phyloP scores from a whole-genome alignment of 2,888 invertebrate species.

The Hartigia nigra region DNA sequence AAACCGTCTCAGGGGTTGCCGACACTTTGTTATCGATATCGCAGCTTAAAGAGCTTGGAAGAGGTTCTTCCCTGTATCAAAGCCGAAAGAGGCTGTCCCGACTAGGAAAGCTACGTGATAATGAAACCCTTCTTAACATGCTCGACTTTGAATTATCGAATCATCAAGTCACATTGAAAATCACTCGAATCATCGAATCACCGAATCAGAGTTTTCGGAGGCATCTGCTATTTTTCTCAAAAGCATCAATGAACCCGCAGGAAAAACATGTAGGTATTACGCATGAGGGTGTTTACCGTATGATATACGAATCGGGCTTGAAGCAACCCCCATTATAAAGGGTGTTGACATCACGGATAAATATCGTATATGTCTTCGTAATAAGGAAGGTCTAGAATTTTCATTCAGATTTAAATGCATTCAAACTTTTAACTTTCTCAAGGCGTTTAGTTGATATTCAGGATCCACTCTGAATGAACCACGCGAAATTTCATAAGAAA shows the following conservation, averaged over 20 bases:
- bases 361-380: not conserved
- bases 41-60: slow-evolving; percentile 26
- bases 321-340: not conserved
- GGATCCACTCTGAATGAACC: not conserved
- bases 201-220: not conserved
- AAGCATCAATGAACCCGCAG: slow-evolving; percentile 50
- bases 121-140: not conserved
- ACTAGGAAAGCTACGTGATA: not conserved
- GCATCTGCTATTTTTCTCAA: slow-evolving; percentile 33
- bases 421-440: not conserved
- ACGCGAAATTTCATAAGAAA: not conserved
- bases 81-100: not conserved
- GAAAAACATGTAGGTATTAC: slow-evolving; percentile 16
- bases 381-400: not conserved
- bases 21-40: slow-evolving; percentile 28
- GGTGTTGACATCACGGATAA: not conserved
- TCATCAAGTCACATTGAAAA: not conserved
- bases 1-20: slow-evolving; percentile 25
- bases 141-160: not conserved
- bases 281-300: slow-evolving; percentile 39
- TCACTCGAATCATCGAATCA: not conserved
- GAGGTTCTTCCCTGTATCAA: slow-evolving; percentile 20
- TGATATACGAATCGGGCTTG: not conserved
- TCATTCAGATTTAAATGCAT: not conserved
- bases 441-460: not conserved